A percentile compares a stretch with the other conserved stretches of the same genome.
Conservation (phyloP, 2,113 vertebrate genomes). For the Peromyscus leucopus region DNA sequence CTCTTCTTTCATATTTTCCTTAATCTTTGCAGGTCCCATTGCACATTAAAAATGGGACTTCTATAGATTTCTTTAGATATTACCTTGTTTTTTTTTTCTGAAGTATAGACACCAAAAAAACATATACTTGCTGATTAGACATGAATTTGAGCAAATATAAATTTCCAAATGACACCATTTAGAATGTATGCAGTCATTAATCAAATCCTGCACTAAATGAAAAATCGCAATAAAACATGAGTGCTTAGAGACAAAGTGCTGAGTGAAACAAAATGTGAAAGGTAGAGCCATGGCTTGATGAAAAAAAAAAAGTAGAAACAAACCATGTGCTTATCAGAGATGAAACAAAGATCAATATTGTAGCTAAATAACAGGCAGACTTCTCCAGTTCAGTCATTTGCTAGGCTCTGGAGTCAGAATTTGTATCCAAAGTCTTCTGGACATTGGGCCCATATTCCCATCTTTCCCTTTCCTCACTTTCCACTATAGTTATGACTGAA, state of each 20-base stretch:
- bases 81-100: neutral
- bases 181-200: slow-evolving; percentile 58
- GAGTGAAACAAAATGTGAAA: slow-evolving; percentile 49
- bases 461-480: neutral
- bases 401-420: neutral
- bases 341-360: neutral
- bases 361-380: neutral
- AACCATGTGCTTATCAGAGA: neutral
- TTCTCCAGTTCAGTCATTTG: neutral
- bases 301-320: slow-evolving; percentile 2
- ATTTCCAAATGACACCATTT: slow-evolving; percentile 40
- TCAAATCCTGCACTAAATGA: slow-evolving; percentile 66
- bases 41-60: neutral
- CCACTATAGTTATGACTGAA: neutral
- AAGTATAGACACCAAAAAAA: slow-evolving; percentile 69
- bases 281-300: neutral
- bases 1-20: too few relatives aligned
- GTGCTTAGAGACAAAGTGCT: slow-evolving; percentile 36
- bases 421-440: neutral
- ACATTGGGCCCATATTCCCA: neutral
- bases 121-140: slow-evolving; percentile 65
- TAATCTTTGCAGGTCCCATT: neutral
- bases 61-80: neutral
- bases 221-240: slow-evolving; percentile 59
- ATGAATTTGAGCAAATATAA: slow-evolving; percentile 60